phyloP scores from a whole-genome alignment of 2,888 invertebrate genomes.

The Halictus ligatus region DNA sequence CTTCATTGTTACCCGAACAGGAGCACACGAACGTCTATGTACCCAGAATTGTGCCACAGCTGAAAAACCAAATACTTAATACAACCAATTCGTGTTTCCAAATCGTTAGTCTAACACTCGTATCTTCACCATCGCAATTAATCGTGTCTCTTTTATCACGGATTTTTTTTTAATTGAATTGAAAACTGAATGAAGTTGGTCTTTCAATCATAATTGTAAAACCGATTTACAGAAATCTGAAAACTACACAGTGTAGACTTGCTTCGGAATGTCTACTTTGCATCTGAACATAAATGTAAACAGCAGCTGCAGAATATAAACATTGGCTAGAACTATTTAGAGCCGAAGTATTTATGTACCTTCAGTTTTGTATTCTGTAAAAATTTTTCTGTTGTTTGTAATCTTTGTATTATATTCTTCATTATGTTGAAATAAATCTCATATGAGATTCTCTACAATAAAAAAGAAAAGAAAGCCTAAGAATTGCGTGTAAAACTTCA shows the following conservation, averaged over 20 bases:
- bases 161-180: neutral
- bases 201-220: neutral
- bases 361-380: too few relatives aligned
- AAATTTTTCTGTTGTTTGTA: too few relatives aligned
- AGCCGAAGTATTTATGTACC: too few relatives aligned
- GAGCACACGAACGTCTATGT: neutral
- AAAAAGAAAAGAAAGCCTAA: too few relatives aligned
- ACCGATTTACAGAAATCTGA: neutral
- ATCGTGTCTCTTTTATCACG: neutral
- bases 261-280: neutral
- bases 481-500: too few relatives aligned
- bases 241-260: neutral
- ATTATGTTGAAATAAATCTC: too few relatives aligned
- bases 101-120: neutral
- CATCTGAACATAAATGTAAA: too few relatives aligned
- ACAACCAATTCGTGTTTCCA: neutral
- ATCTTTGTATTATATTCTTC: too few relatives aligned
- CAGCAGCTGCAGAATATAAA: neutral
- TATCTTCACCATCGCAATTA: too few relatives aligned
- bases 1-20: neutral
- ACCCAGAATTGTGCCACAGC: neutral
- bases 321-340: too few relatives aligned
- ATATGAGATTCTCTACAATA: too few relatives aligned
- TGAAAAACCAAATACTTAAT: neutral
- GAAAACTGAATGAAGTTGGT: neutral